phyloP scores from a whole-genome alignment of 92 coral and sea anemone genomes.

The Parazoanthus darwini region DNA sequence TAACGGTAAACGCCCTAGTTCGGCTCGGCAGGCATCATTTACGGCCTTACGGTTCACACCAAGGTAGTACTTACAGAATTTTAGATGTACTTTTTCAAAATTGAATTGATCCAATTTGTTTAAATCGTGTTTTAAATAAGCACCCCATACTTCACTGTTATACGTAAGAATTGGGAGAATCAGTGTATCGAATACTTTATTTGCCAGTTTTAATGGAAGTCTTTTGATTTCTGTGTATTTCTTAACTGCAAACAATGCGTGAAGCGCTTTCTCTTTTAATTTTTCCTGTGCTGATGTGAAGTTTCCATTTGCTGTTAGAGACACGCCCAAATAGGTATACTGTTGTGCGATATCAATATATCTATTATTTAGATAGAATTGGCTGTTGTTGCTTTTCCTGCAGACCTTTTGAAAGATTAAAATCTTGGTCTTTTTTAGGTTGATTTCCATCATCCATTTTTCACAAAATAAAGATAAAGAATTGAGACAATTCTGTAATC shows the following conservation, averaged over 20 bases:
- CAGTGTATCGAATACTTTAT: background rate
- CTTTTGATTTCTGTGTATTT: too few relatives aligned
- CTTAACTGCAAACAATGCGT: too few relatives aligned
- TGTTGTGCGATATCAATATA: background rate
- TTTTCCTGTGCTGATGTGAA: too few relatives aligned
- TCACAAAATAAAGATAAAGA: too few relatives aligned
- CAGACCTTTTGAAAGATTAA: constrained; percentile 7
- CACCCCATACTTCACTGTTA: too few relatives aligned
- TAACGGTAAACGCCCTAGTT: constrained; percentile 31
- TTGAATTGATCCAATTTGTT: background rate
- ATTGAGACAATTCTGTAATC: constrained; percentile 8
- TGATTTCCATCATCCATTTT: too few relatives aligned
- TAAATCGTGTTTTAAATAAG: too few relatives aligned
- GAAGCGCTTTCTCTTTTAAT: too few relatives aligned
- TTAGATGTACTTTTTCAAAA: background rate
- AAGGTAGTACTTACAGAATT: background rate
- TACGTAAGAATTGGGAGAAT: constrained; percentile 1
- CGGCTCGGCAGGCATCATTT: constrained; percentile 10
- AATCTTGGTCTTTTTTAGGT: constrained; percentile 2
- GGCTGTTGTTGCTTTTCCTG: background rate
- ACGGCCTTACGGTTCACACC: constrained; percentile 4
- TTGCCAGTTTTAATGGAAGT: too few relatives aligned
- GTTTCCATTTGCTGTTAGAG: background rate
- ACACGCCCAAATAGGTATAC: background rate
- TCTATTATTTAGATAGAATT: background rate